Evolutionary conservation across 2,113 vertebrate genomes (phyloP), one percentile per base, ranked within the genome.

Genomic region (Protobothrops mucrosquamatus): DNA sequence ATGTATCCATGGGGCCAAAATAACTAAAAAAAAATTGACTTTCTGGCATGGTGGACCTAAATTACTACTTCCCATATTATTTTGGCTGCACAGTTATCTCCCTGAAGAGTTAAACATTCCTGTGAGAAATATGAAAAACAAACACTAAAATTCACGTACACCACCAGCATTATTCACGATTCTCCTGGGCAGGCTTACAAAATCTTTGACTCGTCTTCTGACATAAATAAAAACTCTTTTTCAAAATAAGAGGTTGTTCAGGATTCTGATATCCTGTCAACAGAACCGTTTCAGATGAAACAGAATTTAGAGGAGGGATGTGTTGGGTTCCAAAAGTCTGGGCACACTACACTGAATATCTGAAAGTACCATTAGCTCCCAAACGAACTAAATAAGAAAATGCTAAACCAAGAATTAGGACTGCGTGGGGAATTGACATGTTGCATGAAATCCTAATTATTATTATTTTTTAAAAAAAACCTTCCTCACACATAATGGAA

Each of bases 71-170:
- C 96, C 94, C 94, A 92, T 94, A 94, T 92, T 94, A 93, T 95
- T 97, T 94, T 95, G 92, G 93, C 88, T 59, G 22, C 29, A 29
- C 34, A 57, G 14, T 94, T 92, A 22, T 57, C 94, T 96, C 97
- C 95, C 96, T 0, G 0, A 95, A 96, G 95, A 96, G 94, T 97
- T 90, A 95, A 94, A 95, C 96, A 94, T 95, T 95, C 88, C 95
- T 97, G 96, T 96, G 96, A 97, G 97, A 96, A 93, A 93, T 89
- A 92, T 86, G 59, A 69, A 92, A 93, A 61, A 39, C 88, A 92
- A 92, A 95, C 88, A 94, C 81, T 0, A 0, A 89, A 96, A 95
- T 96, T 97, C 96, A 96, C 96, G 96, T 95, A 94, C 94, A 94
- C 88, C 89, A 90, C 56, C 1, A 0, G 51, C 92, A 88, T 96